These are phyloP conservation scores for Zaprionus bogoriensis DNA, from an alignment of 2,888 invertebrate species.

Conservation along the genomic window DNA sequence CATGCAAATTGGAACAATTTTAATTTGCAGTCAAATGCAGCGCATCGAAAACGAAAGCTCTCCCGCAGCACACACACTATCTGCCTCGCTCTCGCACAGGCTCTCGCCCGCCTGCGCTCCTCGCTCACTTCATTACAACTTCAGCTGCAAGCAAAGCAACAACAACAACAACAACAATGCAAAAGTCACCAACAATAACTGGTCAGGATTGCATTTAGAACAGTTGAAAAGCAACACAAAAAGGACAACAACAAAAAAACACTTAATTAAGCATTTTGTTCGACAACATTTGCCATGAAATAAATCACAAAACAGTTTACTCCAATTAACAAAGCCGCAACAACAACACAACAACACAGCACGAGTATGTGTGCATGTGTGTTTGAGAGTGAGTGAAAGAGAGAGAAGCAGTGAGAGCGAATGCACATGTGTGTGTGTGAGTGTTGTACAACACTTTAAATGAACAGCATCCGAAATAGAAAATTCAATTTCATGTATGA, in stretches of 20 bases:
- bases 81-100: not conserved
- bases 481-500: slow-evolving; percentile 14
- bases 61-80: not conserved
- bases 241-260: slow-evolving; percentile 11
- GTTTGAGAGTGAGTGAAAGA: not conserved
- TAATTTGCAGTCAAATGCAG: slow-evolving; percentile 48
- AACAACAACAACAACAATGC: not conserved
- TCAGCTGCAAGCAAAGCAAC: slow-evolving; percentile 14
- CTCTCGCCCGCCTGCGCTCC: not conserved
- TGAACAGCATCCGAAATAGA: slow-evolving; percentile 1
- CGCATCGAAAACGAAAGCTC: slow-evolving; percentile 39
- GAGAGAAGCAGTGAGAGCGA: not conserved
- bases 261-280: slow-evolving; percentile 62
- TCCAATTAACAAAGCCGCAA: slow-evolving; percentile 51
- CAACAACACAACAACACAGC: slow-evolving; percentile 9
- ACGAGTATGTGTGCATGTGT: not conserved
- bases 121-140: slow-evolving; percentile 31
- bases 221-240: not conserved
- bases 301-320: slow-evolving; percentile 59
- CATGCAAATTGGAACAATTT: slow-evolving; percentile 37
- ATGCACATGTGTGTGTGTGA: not conserved
- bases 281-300: slow-evolving; percentile 33
- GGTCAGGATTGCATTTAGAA: slow-evolving; percentile 19
- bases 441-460: slow-evolving; percentile 7
- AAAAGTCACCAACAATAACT: slow-evolving; percentile 15